Percentiles rank a stretch among this genome's conserved stretches.
These are phyloP conservation scores for Cotesia glomerata DNA, from an alignment of 1,140 invertebrate genomes.

Conservation along the genomic window DNA sequence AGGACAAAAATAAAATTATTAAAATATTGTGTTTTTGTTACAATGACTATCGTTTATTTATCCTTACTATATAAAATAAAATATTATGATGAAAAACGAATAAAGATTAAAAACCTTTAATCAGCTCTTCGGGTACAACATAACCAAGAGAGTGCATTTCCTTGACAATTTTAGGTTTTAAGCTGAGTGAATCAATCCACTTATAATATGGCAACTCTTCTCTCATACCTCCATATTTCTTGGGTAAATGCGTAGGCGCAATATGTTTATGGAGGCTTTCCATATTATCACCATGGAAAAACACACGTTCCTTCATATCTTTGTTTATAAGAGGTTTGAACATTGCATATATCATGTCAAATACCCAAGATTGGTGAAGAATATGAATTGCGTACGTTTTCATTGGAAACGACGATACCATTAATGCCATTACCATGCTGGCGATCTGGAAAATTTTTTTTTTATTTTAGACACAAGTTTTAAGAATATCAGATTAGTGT, in stretches of 20 bases:
- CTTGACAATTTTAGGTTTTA: slow-evolving; percentile 67
- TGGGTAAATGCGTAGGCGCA: slow-evolving; percentile 72
- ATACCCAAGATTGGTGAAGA: slow-evolving; percentile 79
- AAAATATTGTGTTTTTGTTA: neutral
- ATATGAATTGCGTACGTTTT: slow-evolving; percentile 78
- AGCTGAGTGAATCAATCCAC: slow-evolving; percentile 73
- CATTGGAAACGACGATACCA: slow-evolving; percentile 74
- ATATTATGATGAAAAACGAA: no score
- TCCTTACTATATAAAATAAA: no score
- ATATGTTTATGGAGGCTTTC: slow-evolving; percentile 79
- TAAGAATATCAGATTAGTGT: neutral
- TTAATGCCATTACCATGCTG: slow-evolving; percentile 55
- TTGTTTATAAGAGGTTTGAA: slow-evolving; percentile 77
- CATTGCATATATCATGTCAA: slow-evolving; percentile 77
- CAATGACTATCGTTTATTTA: slow-evolving; percentile 1
- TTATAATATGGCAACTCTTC: slow-evolving; percentile 75
- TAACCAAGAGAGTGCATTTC: slow-evolving; percentile 72
- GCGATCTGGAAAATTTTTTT: slow-evolving; percentile 45
- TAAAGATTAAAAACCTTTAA: slow-evolving; percentile 28
- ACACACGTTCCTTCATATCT: slow-evolving; percentile 73
- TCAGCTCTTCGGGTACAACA: slow-evolving; percentile 52
- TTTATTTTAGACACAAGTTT: neutral
- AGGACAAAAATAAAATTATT: no score
- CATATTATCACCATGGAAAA: slow-evolving; percentile 77
- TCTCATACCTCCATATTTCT: slow-evolving; percentile 72